phyloP scores from a whole-genome alignment of 2,797 vertebrate species.

The Sternarchorhynchus goeldii region DNA sequence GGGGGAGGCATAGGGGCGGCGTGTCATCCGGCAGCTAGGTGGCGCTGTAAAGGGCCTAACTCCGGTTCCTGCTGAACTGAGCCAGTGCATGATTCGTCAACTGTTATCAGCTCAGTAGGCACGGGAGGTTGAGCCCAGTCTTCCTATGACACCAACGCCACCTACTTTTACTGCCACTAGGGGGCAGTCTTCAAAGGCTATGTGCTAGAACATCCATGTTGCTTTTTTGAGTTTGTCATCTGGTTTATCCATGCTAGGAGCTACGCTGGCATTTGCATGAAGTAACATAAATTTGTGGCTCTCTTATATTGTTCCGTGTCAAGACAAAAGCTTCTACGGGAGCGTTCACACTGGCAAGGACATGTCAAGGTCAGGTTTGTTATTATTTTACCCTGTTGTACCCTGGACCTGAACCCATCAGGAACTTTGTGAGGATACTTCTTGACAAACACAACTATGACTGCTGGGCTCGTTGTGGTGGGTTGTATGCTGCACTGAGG shows the following conservation, averaged over 20 bases:
- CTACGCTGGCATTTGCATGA: too few relatives aligned
- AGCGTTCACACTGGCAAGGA: not conserved
- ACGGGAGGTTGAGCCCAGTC: conserved; percentile 84
- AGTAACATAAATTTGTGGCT: too few relatives aligned
- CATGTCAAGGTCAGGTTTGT: not conserved
- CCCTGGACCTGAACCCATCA: not conserved
- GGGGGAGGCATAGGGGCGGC: not conserved
- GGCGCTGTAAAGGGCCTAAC: conserved; percentile 78
- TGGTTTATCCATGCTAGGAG: too few relatives aligned
- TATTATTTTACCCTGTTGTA: not conserved
- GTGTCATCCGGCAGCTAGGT: conserved; percentile 7
- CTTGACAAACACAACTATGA: not conserved
- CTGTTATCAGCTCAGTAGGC: conserved; percentile 90
- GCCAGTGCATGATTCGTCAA: conserved; percentile 79
- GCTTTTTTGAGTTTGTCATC: not conserved
- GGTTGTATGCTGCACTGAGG: not conserved
- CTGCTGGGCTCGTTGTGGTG: not conserved
- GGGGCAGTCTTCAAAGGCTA: conserved; percentile 18
- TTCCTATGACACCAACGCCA: conserved; percentile 45
- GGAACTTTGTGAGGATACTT: not conserved
- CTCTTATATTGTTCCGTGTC: not conserved
- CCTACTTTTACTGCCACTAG: conserved; percentile 51
- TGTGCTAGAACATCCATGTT: conserved; percentile 1
- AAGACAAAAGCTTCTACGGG: not conserved
- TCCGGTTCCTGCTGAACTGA: conserved; percentile 90